Conservation (phyloP, 2,888 invertebrate genomes). For the Masnerella sp. region DNA sequence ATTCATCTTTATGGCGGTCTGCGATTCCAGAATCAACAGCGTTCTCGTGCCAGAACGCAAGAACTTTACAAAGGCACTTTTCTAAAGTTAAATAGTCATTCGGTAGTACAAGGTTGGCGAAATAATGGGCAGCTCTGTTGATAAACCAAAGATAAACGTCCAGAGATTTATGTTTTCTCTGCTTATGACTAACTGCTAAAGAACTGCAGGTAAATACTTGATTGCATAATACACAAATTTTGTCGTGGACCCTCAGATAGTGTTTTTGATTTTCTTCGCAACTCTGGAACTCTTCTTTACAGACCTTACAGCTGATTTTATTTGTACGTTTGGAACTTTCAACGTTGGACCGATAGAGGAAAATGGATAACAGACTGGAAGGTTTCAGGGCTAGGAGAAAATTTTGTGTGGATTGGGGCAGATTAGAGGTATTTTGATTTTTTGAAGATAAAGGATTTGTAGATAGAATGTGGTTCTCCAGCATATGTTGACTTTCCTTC, state of each 20-base stretch:
- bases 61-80: conserved; percentile 8
- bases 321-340: conserved; percentile 18
- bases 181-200: conserved; percentile 64
- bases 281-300: conserved; percentile 55
- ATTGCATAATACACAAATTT: conserved; percentile 65
- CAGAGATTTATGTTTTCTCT: conserved; percentile 62
- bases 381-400: conserved; percentile 21
- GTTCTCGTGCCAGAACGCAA: conserved; percentile 11
- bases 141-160: conserved; percentile 66
- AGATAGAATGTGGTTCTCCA: conserved; percentile 62
- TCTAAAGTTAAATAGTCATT: conserved; percentile 6
- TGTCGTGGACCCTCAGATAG: conserved; percentile 64
- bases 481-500: conserved; percentile 64
- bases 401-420: background rate
- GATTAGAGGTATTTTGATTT: conserved; percentile 1
- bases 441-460: no score
- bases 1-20: background rate
- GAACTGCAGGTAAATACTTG: conserved; percentile 60
- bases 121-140: conserved; percentile 10
- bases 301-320: conserved; percentile 55
- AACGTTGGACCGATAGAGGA: conserved; percentile 19
- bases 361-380: conserved; percentile 12
- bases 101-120: conserved; percentile 6
- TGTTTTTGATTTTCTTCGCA: conserved; percentile 62
- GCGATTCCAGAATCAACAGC: background rate